These are phyloP conservation scores for Stenodera caucasica DNA, from an alignment of 2,888 invertebrate species.

Conservation along the genomic window DNA sequence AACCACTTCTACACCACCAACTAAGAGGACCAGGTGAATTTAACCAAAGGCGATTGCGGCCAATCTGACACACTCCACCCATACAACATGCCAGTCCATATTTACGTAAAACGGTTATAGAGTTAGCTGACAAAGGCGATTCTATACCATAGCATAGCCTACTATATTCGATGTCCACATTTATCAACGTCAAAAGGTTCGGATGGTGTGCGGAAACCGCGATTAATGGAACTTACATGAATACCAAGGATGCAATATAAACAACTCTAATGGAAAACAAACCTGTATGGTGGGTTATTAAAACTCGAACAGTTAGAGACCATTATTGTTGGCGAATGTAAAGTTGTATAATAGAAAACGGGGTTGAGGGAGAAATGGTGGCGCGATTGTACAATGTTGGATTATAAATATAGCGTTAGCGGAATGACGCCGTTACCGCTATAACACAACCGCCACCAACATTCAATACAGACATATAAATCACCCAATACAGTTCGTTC, in stretches of 20 bases:
- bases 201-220: slow-evolving; percentile 42
- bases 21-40: slow-evolving; percentile 18
- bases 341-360: neutral
- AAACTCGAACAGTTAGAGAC: slow-evolving; percentile 38
- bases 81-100: neutral
- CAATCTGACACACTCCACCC: neutral
- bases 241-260: slow-evolving; percentile 49
- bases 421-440: slow-evolving; percentile 25
- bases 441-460: slow-evolving; percentile 33
- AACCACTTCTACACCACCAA: neutral
- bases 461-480: slow-evolving; percentile 47
- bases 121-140: slow-evolving; percentile 44
- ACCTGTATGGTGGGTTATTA: slow-evolving; percentile 42
- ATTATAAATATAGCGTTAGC: slow-evolving; percentile 31
- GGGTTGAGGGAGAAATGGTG: neutral
- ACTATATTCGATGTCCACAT: slow-evolving; percentile 44
- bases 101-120: slow-evolving; percentile 13
- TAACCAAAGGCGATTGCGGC: slow-evolving; percentile 16
- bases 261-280: slow-evolving; percentile 50
- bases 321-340: slow-evolving; percentile 34
- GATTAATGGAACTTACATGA: slow-evolving; percentile 53
- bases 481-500: slow-evolving; percentile 41
- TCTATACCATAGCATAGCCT: slow-evolving; percentile 26
- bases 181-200: slow-evolving; percentile 48
- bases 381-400: slow-evolving; percentile 34